Percentiles rank a stretch among this genome's conserved stretches.
Evolutionary conservation across 2,888 invertebrate genomes (phyloP).

Genomic region (Drosophila rellima): DNA sequence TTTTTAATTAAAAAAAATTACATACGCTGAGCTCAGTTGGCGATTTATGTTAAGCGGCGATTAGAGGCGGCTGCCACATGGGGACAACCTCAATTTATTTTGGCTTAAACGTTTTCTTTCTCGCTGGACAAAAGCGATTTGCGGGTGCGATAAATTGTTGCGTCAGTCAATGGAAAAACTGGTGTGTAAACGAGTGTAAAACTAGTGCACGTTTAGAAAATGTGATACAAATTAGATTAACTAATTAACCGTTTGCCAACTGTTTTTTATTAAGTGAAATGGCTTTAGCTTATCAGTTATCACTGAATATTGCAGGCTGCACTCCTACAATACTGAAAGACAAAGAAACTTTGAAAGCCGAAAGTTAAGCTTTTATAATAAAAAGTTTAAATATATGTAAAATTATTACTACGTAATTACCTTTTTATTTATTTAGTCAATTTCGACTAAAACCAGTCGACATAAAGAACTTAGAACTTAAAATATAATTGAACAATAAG

Average conservation of each 20-base stretch:
- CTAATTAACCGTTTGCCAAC: background rate
- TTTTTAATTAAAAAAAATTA: slow-evolving; percentile 70
- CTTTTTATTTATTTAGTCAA: too few relatives aligned
- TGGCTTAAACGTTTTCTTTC: slow-evolving; percentile 56
- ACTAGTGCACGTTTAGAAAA: background rate
- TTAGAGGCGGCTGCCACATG: slow-evolving; percentile 45
- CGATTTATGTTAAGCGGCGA: slow-evolving; percentile 76
- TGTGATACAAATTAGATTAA: slow-evolving; percentile 12
- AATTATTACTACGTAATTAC: too few relatives aligned
- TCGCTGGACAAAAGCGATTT: slow-evolving; percentile 33
- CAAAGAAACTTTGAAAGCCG: too few relatives aligned
- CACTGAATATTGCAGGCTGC: too few relatives aligned
- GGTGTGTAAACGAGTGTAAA: background rate
- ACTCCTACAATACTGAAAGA: too few relatives aligned
- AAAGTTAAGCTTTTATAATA: too few relatives aligned
- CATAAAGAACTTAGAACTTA: too few relatives aligned
- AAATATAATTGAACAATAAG: too few relatives aligned
- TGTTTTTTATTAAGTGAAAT: background rate
- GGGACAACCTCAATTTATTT: slow-evolving; percentile 30
- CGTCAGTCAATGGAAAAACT: slow-evolving; percentile 50
- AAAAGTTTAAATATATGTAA: too few relatives aligned
- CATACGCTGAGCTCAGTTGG: slow-evolving; percentile 64
- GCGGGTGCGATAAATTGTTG: slow-evolving; percentile 53
- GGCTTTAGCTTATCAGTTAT: background rate
- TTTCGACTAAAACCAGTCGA: too few relatives aligned